These are phyloP conservation scores for Mythimna vitellina DNA, from an alignment of 2,888 invertebrate genomes.

Conservation along the genomic window DNA sequence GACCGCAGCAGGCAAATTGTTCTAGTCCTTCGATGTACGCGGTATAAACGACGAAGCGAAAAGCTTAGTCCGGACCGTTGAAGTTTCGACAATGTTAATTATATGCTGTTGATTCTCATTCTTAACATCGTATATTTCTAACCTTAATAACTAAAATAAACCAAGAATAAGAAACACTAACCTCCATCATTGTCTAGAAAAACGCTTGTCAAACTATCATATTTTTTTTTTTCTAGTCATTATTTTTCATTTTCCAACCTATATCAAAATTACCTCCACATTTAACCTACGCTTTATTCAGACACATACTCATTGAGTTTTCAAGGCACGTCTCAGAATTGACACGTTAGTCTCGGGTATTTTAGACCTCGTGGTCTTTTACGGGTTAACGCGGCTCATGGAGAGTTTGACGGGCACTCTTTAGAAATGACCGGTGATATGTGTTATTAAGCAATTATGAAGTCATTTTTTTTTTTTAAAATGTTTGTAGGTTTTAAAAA, in stretches of 20 bases:
- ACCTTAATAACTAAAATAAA: background rate
- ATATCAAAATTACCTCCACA: constrained; percentile 31
- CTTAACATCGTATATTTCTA: background rate
- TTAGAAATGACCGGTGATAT: constrained; percentile 4
- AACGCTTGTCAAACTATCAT: constrained; percentile 5
- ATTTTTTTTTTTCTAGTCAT: constrained; percentile 1
- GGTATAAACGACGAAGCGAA: too few species aligned
- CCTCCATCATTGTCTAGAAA: background rate
- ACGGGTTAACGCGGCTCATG: constrained; percentile 66
- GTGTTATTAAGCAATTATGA: constrained; percentile 9
- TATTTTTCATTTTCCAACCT: constrained; percentile 25
- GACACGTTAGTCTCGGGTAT: constrained; percentile 76
- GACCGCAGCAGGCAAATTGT: too few species aligned
- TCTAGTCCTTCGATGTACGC: too few species aligned
- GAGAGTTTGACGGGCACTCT: constrained; percentile 32
- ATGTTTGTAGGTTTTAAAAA: too few species aligned
- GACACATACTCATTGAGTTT: constrained; percentile 69
- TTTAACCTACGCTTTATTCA: constrained; percentile 51
- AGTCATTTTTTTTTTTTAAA: background rate
- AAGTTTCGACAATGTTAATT: too few species aligned
- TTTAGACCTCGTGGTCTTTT: constrained; percentile 61
- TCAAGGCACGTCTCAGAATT: constrained; percentile 73
- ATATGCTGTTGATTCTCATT: background rate
- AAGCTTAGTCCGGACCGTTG: too few species aligned
- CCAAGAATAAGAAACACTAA: background rate